Base-by-base conservation (phyloP, 2,797 vertebrate species). In the Channa striata region DNA sequence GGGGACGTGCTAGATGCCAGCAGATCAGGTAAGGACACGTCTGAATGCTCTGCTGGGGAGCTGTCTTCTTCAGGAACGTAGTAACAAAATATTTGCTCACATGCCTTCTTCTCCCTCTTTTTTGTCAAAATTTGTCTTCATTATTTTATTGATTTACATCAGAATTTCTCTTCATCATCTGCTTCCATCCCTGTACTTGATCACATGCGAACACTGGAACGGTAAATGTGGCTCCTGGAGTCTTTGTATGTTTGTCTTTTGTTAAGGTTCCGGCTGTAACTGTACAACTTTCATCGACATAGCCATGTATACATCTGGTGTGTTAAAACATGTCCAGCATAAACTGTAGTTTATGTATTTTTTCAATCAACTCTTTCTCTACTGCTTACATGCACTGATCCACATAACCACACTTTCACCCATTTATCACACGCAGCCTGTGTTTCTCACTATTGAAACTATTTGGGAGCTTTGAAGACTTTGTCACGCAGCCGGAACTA, bases 11-110 rank as follows among this genome's bases (percentile, higher is more conserved):
- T 68, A 70, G 78, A 81, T 51, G 67, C 71, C 36, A 66, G 58
- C 65, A 65, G 69, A 85, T 87, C 84, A 94, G 94, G 94, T 95
- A 94, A 87, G 92, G 68, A 81, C 86, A 74, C 66, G 83, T 79
- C 37, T 58, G 8, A 11, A 59, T 77, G 74, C 52, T 67, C 54
- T 14, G 17, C n/a, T 49, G 46, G 43, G 30, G 44, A 78, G 2
- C 8, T 30, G 56, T 62, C 6, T 40, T 57, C 0, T 46, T 46
- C 11, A 11, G 36, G 20, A 42, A 43, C 30, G 19, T 13, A 12
- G 44, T 50, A 2, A 4, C 25, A 37, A 13, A 2, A 47, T 20
- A 6, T 42, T 56, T 71, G 0, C 37, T 60, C 10, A 0, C 13
- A 40, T 30, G 4, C n/a, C 25, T 47, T 56, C 11, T 58, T 51